Base-by-base conservation (phyloP, 1,140 invertebrate genomes). In the Oncopeltus fasciatus region DNA sequence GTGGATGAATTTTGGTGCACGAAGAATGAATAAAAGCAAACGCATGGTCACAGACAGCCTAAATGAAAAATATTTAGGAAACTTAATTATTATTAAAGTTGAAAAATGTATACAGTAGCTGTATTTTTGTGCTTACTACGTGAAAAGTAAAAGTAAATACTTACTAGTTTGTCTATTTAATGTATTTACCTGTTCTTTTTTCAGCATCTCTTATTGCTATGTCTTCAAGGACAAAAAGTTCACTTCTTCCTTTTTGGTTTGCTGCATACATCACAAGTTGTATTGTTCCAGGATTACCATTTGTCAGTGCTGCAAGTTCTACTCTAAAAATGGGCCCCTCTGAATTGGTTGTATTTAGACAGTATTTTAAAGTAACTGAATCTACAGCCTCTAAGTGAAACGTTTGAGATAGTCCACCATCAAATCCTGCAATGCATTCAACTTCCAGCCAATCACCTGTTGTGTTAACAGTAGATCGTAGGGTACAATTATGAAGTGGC, bases 141-240 rank as follows among this genome's bases (percentile, higher is more conserved):
- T n/a, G n/a, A n/a, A n/a, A n/a, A n/a, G n/a, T n/a, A n/a, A n/a
- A n/a, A n/a, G n/a, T n/a, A n/a, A n/a, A n/a, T n/a, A n/a, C n/a
- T n/a, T n/a, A n/a, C n/a, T n/a, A n/a, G n/a, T n/a, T n/a, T n/a
- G n/a, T n/a, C n/a, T n/a, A n/a, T n/a, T n/a, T n/a, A n/a, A n/a
- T n/a, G n/a, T n/a, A n/a, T 72, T 77, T 78, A 91, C 89, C 87
- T 74, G 87, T 83, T 70, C 87, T 81, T 71, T 86, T 90, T 68
- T 90, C 89, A 3, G 90, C 87, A 72, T 90, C 88, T 70, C 87
- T 87, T 67, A 92, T 82, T 61, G 87, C 85, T 68, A 90, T 88
- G 69, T 90, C 88, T 70, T 92, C 88, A 14, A 94, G 75, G 0
- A 89, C 76, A 58, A 85, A 81, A 20, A 83, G 80, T 68, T 90